phyloP scores from a whole-genome alignment of 2,888 invertebrate species.

The Euplexia lucipara region DNA sequence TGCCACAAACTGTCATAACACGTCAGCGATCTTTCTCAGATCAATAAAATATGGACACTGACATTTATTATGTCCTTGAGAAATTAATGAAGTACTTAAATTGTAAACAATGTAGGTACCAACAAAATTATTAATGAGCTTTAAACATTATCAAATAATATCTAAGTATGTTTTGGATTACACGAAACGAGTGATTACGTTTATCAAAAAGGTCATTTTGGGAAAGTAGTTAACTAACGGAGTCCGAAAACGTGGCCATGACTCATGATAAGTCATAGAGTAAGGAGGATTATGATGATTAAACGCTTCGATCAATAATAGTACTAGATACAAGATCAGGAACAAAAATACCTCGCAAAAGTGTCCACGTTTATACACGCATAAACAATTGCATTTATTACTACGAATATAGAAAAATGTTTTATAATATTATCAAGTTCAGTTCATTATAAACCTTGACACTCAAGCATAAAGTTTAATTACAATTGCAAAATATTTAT shows the following conservation, averaged over 20 bases:
- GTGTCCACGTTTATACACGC: no score
- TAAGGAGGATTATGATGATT: no score
- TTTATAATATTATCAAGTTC: no score
- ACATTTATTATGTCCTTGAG: conserved; percentile 3
- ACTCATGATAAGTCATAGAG: no score
- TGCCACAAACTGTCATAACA: not conserved
- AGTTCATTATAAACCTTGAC: no score
- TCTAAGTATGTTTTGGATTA: conserved; percentile 13
- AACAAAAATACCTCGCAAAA: no score
- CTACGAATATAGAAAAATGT: no score
- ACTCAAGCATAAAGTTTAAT: no score
- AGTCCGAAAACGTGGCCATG: not conserved
- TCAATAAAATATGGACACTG: not conserved
- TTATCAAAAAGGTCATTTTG: conserved; percentile 28
- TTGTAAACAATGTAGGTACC: not conserved
- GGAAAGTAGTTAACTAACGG: not conserved
- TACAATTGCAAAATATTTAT: no score
- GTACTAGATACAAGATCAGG: no score
- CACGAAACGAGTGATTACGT: not conserved
- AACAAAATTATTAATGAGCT: conserved; percentile 2
- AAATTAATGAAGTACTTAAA: not conserved
- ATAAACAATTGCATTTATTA: no score
- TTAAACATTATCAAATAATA: conserved; percentile 16
- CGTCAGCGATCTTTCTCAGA: not conserved
- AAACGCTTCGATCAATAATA: no score